Conservation (phyloP, 2,888 invertebrate species). For the Tiphia femorata region DNA sequence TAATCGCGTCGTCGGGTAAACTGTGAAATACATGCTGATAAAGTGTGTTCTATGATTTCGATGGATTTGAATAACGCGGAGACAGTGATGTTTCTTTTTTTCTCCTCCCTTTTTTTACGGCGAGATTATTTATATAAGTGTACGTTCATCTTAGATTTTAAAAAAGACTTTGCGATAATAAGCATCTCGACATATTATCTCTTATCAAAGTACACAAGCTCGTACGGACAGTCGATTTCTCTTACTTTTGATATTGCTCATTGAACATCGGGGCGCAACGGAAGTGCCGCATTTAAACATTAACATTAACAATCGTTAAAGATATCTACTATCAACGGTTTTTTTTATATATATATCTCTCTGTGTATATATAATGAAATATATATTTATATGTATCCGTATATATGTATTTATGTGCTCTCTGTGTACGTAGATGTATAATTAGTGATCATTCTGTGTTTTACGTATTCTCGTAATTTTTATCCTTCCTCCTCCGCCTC, state of each 20-base stretch:
- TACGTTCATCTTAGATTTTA: too few relatives aligned
- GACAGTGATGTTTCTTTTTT: too few relatives aligned
- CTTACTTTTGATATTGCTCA: constrained; percentile 33
- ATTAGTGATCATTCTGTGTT: constrained; percentile 12
- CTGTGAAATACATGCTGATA: too few relatives aligned
- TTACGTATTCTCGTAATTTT: constrained; percentile 10
- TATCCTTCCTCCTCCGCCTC: neutral
- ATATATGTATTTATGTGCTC: neutral
- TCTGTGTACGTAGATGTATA: neutral
- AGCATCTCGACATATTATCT: too few relatives aligned
- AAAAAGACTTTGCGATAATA: too few relatives aligned
- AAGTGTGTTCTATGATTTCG: too few relatives aligned
- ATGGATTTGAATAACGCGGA: too few relatives aligned
- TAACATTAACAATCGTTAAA: constrained; percentile 37
- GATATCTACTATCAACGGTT: constrained; percentile 38
- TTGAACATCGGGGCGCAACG: constrained; percentile 39
- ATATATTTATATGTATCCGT: neutral
- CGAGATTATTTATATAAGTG: too few relatives aligned
- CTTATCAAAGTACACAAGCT: neutral
- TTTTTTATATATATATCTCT: neutral
- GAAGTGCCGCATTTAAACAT: constrained; percentile 25
- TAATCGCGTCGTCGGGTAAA: too few relatives aligned
- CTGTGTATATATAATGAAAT: neutral
- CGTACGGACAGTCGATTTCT: neutral
- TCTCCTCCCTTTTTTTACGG: too few relatives aligned